Evolutionary conservation across 2,113 vertebrate species (phyloP).

Genomic region (Saguinus midas): DNA sequence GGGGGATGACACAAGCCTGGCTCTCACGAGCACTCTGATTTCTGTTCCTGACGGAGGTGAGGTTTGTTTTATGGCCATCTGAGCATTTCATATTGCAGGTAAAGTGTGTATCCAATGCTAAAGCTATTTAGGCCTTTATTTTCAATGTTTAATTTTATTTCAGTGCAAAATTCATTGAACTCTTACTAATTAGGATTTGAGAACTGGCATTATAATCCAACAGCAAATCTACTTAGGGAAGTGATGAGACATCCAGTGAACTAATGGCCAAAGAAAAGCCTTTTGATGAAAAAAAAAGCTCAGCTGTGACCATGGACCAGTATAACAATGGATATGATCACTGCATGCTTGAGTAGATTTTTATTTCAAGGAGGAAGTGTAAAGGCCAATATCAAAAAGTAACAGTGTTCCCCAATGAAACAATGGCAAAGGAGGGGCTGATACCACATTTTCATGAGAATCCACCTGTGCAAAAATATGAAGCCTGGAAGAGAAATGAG

Average conservation of each 20-base stretch:
- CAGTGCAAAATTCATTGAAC: background rate
- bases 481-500: background rate
- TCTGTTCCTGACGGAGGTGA: conserved; percentile 86
- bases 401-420: background rate
- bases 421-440: background rate
- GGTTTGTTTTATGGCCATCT: background rate
- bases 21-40: conserved; percentile 88
- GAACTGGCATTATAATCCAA: background rate
- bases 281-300: background rate
- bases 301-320: background rate
- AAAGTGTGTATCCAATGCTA: background rate
- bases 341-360: background rate
- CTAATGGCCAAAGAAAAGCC: background rate
- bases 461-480: background rate
- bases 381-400: background rate
- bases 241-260: background rate
- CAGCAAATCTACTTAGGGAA: background rate
- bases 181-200: background rate
- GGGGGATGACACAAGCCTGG: conserved; percentile 86
- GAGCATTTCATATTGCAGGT: background rate
- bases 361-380: background rate
- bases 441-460: background rate
- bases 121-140: background rate
- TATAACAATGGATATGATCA: background rate
- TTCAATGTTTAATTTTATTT: background rate